Evolutionary conservation across 2,888 invertebrate genomes (phyloP).

Genomic region (Cistogaster globosa): DNA sequence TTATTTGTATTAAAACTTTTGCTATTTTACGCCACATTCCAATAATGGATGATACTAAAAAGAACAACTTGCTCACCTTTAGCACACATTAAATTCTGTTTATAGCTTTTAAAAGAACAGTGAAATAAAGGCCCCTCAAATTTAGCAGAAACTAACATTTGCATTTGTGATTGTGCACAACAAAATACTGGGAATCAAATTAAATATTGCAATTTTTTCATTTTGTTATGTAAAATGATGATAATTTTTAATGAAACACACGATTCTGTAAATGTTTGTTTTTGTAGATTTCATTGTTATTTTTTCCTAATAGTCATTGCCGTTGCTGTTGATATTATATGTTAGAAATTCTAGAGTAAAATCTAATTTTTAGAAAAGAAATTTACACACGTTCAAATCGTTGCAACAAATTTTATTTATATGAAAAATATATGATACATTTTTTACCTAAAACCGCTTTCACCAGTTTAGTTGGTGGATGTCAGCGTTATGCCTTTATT

Average conservation of each 20-base stretch:
- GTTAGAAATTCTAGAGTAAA: conserved; percentile 1
- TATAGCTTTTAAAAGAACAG: no score
- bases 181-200: conserved; percentile 26
- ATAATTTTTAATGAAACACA: conserved; percentile 71
- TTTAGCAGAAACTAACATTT: background rate
- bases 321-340: conserved; percentile 3
- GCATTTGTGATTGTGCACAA: conserved; percentile 11
- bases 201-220: conserved; percentile 53
- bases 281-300: conserved; percentile 47
- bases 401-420: conserved; percentile 18
- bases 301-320: conserved; percentile 23
- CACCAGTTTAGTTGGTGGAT: conserved; percentile 42
- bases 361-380: conserved; percentile 57
- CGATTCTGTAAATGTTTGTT: conserved; percentile 70
- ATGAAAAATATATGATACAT: conserved; percentile 11
- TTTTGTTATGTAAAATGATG: conserved; percentile 57
- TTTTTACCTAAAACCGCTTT: conserved; percentile 37
- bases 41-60: no score
- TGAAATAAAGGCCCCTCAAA: conserved; percentile 1
- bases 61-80: no score
- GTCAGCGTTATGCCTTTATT: conserved; percentile 20
- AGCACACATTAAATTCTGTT: no score
- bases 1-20: no score
- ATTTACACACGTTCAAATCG: conserved; percentile 46
- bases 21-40: no score